Evolutionary conservation across 2,113 vertebrate genomes (phyloP).

Genomic region (Gadus chalcogrammus): DNA sequence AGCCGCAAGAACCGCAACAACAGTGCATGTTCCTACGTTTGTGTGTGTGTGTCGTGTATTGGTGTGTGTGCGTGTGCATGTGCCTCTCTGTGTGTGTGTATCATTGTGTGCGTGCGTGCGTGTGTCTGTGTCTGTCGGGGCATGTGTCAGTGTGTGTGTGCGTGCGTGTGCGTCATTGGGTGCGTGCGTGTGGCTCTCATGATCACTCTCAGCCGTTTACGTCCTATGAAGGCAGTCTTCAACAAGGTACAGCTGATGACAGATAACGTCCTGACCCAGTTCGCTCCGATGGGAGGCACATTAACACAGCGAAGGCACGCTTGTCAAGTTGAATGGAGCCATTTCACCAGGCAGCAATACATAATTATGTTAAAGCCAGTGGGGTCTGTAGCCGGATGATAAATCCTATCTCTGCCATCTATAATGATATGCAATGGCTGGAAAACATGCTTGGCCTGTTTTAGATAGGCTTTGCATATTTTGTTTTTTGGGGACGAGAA

Average conservation of each 20-base stretch:
- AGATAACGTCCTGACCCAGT: conserved; percentile 44
- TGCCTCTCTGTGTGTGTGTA: too few species aligned
- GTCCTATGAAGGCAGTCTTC: conserved; percentile 14
- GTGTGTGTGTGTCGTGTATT: too few species aligned
- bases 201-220: conserved; percentile 13
- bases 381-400: conserved; percentile 43
- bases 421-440: conserved; percentile 31
- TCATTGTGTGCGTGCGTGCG: too few species aligned
- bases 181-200: conserved; percentile 3
- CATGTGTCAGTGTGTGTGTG: too few species aligned
- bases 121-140: too few species aligned
- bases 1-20: too few species aligned
- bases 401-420: conserved; percentile 50
- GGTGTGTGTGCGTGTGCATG: too few species aligned
- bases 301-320: conserved; percentile 37
- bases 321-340: conserved; percentile 47
- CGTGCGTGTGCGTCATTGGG: too few species aligned
- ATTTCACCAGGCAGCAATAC: conserved; percentile 39
- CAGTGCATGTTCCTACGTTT: too few species aligned
- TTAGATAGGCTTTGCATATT: conserved; percentile 29
- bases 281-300: conserved; percentile 38
- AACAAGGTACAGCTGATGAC: conserved; percentile 41
- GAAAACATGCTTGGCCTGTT: conserved; percentile 42
- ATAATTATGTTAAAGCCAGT: conserved; percentile 48
- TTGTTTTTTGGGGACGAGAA: conserved; percentile 1